phyloP scores from a whole-genome alignment of 2,113 vertebrate genomes.

The Mesembrinibis cayennensis region DNA sequence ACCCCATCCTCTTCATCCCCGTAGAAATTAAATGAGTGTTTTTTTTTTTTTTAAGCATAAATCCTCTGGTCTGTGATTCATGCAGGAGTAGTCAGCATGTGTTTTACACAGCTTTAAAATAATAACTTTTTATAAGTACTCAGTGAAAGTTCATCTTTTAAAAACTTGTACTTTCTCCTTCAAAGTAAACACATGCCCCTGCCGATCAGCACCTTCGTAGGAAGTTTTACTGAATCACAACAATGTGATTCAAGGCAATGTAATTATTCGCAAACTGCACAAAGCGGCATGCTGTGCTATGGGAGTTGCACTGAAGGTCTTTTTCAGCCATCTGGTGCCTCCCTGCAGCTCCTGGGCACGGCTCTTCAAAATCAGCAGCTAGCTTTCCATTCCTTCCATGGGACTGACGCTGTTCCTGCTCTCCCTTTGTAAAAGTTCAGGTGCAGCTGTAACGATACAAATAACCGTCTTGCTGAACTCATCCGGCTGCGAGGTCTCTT shows the following conservation, averaged over 20 bases:
- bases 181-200: not conserved
- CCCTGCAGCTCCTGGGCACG: not conserved
- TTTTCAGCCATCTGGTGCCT: slow-evolving; percentile 38
- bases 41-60: not conserved
- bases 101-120: not conserved
- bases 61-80: not conserved
- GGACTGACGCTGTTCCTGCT: not conserved
- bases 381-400: not conserved
- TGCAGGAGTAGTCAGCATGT: not conserved
- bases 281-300: not conserved
- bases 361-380: not conserved
- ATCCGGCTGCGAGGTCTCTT: not conserved
- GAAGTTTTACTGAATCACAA: not conserved
- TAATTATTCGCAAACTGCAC: not conserved
- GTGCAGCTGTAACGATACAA: not conserved
- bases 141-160: not conserved
- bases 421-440: not conserved
- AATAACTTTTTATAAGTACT: not conserved
- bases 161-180: not conserved
- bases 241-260: not conserved
- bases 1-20: not conserved
- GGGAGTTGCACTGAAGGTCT: not conserved
- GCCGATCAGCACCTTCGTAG: not conserved
- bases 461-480: not conserved
- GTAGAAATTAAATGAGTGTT: not conserved